Percentiles rank a stretch among this genome's conserved stretches.
phyloP scores from a whole-genome alignment of 2,113 vertebrate genomes.

The Pogonocichla stellata region DNA sequence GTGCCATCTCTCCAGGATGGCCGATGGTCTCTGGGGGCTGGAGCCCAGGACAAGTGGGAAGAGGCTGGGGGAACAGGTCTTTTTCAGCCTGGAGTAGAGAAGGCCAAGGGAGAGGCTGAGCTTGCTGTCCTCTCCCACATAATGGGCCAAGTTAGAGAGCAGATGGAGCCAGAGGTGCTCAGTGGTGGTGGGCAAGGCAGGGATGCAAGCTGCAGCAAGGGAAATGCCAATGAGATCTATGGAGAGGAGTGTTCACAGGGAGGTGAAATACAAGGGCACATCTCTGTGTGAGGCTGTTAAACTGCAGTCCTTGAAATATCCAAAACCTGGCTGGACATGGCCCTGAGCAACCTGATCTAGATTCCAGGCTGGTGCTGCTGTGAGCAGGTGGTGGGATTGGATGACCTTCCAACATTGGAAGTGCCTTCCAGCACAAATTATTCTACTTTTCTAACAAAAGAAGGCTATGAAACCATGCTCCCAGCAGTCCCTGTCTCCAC shows the following conservation, averaged over 20 bases:
- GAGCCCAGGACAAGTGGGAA: background rate
- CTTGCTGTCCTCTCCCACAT: background rate
- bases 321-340: background rate
- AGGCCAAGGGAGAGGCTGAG: background rate
- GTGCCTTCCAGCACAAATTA: background rate
- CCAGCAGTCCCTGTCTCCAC: background rate
- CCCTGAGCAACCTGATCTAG: background rate
- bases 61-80: background rate
- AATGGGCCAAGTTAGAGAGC: background rate
- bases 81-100: background rate
- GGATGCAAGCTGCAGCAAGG: background rate
- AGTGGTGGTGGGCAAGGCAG: background rate
- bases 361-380: background rate
- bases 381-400: constrained; percentile 16
- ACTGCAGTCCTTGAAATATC: background rate
- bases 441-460: background rate
- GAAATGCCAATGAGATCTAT: background rate
- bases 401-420: background rate
- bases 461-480: background rate
- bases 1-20: background rate
- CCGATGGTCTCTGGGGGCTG: background rate
- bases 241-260: background rate
- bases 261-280: background rate
- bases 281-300: background rate
- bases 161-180: background rate